These are phyloP conservation scores for Clarias platycephalus DNA, from an alignment of 2,797 vertebrate genomes.

Conservation along the genomic window DNA sequence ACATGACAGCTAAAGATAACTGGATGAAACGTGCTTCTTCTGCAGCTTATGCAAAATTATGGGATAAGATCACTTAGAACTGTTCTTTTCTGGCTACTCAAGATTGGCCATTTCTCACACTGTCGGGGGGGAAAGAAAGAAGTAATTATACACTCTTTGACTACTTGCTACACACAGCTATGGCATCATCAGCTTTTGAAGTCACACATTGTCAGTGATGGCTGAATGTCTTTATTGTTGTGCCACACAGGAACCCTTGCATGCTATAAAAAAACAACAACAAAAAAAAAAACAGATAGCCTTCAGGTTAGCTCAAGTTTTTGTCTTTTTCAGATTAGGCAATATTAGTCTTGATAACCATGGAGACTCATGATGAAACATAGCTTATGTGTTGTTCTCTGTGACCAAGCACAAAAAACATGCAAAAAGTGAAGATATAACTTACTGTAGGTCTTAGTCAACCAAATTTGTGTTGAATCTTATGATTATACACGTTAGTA, in stretches of 20 bases:
- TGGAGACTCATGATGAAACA: not conserved
- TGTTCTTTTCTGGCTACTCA: not conserved
- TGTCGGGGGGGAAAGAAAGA: not conserved
- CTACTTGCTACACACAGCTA: not conserved
- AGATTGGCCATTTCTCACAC: conserved; percentile 1
- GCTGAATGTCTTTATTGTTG: not conserved
- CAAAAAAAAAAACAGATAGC: not conserved
- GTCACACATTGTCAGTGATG: too few species aligned
- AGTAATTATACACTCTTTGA: conserved; percentile 1
- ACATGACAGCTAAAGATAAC: not conserved
- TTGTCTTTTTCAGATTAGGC: not conserved
- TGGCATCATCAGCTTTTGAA: not conserved
- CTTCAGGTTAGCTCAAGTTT: not conserved
- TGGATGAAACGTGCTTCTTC: not conserved
- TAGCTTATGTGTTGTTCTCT: not conserved
- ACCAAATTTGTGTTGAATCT: not conserved
- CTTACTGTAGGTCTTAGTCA: not conserved
- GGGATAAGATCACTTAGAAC: not conserved
- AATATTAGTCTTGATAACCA: not conserved
- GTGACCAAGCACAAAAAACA: not conserved
- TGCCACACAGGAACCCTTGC: not conserved
- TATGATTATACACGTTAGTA: not conserved
- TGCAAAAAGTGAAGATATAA: not conserved
- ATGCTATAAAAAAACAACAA: too few species aligned
- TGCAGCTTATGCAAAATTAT: not conserved